Percentiles rank a stretch among this genome's conserved stretches.
These are phyloP conservation scores for Cheilinus undulatus DNA, from an alignment of 2,113 vertebrate species.

Conservation along the genomic window DNA sequence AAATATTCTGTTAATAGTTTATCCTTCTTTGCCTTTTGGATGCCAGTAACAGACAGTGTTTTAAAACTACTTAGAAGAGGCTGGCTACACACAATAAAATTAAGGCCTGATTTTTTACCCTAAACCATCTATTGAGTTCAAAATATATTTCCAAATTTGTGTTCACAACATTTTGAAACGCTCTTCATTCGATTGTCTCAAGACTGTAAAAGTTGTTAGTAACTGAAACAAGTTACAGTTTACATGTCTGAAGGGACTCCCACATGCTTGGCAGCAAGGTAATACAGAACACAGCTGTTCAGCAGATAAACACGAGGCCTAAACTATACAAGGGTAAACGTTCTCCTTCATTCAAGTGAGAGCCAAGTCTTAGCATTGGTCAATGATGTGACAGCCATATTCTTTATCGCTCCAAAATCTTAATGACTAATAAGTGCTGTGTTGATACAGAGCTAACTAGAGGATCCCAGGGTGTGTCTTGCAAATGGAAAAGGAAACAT, in stretches of 20 bases:
- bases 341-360: not conserved
- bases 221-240: not conserved
- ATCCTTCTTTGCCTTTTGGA: too few species aligned
- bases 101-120: too few species aligned
- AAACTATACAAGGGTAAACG: not conserved
- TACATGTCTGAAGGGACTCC: conserved; percentile 17
- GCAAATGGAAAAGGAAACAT: conserved; percentile 74
- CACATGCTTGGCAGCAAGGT: not conserved
- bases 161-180: not conserved
- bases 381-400: not conserved
- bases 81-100: too few species aligned
- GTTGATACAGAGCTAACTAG: conserved; percentile 61
- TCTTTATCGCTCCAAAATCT: conserved; percentile 36
- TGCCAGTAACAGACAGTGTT: too few species aligned
- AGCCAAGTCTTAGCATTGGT: not conserved
- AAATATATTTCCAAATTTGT: too few species aligned
- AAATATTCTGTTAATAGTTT: too few species aligned
- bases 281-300: not conserved
- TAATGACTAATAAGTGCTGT: conserved; percentile 45
- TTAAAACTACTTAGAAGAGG: not conserved
- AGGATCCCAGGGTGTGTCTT: conserved; percentile 70
- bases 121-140: too few species aligned
- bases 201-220: not conserved
- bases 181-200: not conserved
- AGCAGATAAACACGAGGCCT: not conserved